Evolutionary conservation across 2,888 invertebrate species (phyloP).

Genomic region (Arge pagana): DNA sequence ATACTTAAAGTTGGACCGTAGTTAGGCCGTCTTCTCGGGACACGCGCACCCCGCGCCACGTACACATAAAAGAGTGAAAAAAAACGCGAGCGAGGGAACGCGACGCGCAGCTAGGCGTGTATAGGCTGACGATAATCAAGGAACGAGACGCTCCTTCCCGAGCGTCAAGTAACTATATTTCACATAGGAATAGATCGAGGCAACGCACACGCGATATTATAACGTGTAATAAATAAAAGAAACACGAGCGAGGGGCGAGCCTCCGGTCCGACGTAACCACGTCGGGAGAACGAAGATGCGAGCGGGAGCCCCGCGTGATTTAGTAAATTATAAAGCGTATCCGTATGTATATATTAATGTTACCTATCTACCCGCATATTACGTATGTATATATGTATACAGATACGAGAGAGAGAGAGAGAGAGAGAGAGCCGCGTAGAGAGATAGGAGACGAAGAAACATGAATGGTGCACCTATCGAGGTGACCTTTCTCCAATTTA

Average conservation of each 20-base stretch:
- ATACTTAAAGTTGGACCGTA: slow-evolving; percentile 18
- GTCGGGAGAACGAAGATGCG: too few relatives aligned
- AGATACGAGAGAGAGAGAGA: background rate
- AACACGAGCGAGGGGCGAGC: too few relatives aligned
- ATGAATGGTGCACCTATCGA: slow-evolving; percentile 22
- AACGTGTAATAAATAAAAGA: too few relatives aligned
- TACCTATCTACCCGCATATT: background rate
- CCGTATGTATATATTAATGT: background rate
- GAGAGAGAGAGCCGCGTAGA: slow-evolving; percentile 11
- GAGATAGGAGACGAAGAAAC: slow-evolving; percentile 14
- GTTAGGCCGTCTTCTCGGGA: slow-evolving; percentile 17
- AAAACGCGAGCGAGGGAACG: background rate
- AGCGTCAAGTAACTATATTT: too few relatives aligned
- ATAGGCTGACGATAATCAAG: too few relatives aligned
- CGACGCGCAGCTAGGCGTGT: too few relatives aligned
- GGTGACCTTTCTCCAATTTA: slow-evolving; percentile 25
- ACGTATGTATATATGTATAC: background rate
- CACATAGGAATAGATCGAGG: too few relatives aligned
- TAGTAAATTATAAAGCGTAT: background rate
- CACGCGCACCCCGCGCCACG: background rate
- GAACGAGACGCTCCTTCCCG: background rate
- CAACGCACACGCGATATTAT: too few relatives aligned
- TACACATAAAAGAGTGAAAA: background rate
- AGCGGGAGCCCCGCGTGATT: background rate
- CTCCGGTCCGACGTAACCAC: too few relatives aligned